Evolutionary conservation across 2,888 invertebrate genomes (phyloP), one percentile per base, ranked within the genome.

Genomic region (Dolomedes plantarius): DNA sequence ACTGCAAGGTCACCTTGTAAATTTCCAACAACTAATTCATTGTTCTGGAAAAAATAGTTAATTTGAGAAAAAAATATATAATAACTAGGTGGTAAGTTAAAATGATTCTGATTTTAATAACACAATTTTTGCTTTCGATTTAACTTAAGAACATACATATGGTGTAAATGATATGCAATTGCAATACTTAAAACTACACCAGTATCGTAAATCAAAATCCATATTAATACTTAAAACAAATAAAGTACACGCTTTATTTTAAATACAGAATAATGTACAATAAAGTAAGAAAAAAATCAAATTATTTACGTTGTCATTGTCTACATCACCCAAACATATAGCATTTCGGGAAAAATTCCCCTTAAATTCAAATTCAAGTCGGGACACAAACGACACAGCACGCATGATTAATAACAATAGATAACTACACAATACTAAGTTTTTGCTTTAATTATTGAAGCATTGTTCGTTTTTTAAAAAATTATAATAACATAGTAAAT

Each of bases 21-120:
- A 89, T 93, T 95, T 13, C 95, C 95, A 78, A 95, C 93, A 64
- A 94, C 93, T 82, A 95, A 91, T 91, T 95, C 95, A 91, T 94
- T 93, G 88, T 93, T 93, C 92, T 92, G 89, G 32, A 88, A 73
- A 64, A n/a, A n/a, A n/a, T n/a, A 28, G 3, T 27, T 28, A 65
- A 62, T 9, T 64, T 9, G 5, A 50, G 39, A 13, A 13, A 50
- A 50, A 16, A 9, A n/a, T 16, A 19, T 16, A 50, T n/a, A 13
- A 50, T 16, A n/a, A n/a, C n/a, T n/a, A n/a, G n/a, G n/a, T 39
- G 39, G 13, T 9, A 6, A 6, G 39, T 6, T 39, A 39, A 39
- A 0, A n/a, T 13, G 23, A 19, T 0, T 13, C 1, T 1, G 13
- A 11, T 23, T 62, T 11, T 9, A 0, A n/a, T n/a, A n/a, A n/a